Evolutionary conservation across 2,113 vertebrate genomes (phyloP).

Genomic region (Coreoperca whiteheadi): DNA sequence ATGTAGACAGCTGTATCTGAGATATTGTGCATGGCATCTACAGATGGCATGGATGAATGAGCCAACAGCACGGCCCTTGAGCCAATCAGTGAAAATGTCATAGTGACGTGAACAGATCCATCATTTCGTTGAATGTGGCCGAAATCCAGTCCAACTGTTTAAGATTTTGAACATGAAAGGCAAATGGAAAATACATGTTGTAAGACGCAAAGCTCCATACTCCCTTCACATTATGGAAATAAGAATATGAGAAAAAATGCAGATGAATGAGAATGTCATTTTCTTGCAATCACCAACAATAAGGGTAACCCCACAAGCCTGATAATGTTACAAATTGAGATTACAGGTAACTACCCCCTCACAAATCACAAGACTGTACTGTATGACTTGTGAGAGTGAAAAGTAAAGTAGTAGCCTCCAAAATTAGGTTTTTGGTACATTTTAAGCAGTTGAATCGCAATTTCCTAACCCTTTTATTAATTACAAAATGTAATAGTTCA

Average conservation of each 20-base stretch:
- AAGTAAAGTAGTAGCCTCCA: neutral
- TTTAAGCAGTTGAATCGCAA: neutral
- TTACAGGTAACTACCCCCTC: neutral
- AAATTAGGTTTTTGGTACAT: neutral
- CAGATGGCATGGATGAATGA: slow-evolving; percentile 18
- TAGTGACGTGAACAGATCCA: slow-evolving; percentile 5
- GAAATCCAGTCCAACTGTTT: slow-evolving; percentile 8
- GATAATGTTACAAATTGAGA: neutral
- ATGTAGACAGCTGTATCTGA: slow-evolving; percentile 16
- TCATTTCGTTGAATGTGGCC: slow-evolving; percentile 1
- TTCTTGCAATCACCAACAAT: neutral
- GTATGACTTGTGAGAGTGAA: neutral
- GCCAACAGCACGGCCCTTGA: slow-evolving; percentile 4
- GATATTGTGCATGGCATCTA: slow-evolving; percentile 15
- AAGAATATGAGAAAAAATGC: neutral
- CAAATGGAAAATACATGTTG: neutral
- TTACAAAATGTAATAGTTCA: neutral
- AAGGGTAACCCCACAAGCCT: neutral
- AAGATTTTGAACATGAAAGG: slow-evolving; percentile 8
- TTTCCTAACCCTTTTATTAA: neutral
- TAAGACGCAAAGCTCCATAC: neutral
- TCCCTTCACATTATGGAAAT: neutral
- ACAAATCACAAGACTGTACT: neutral
- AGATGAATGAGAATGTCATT: neutral
- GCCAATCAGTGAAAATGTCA: slow-evolving; percentile 32